These are phyloP conservation scores for Hypanus sabinus DNA, from an alignment of 2,113 vertebrate genomes.

Conservation along the genomic window DNA sequence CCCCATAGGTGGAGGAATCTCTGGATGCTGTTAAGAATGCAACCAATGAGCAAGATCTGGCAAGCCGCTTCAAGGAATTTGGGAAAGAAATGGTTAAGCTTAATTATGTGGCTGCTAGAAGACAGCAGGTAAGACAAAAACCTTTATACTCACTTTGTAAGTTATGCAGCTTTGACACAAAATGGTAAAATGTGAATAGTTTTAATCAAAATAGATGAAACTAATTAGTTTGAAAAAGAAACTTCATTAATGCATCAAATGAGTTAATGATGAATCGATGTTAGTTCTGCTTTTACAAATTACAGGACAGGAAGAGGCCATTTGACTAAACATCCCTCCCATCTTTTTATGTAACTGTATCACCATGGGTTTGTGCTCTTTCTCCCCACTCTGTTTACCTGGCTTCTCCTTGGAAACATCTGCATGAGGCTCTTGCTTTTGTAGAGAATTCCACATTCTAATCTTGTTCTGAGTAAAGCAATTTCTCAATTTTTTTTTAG, in stretches of 20 bases:
- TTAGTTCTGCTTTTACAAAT: background rate
- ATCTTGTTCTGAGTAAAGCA: background rate
- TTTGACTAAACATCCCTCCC: background rate
- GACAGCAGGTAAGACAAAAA: conserved; percentile 75
- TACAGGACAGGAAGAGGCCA: background rate
- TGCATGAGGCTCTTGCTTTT: background rate
- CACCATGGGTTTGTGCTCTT: background rate
- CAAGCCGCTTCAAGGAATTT: conserved; percentile 95
- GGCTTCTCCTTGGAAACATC: background rate
- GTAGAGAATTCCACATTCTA: background rate
- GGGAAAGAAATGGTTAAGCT: conserved; percentile 99
- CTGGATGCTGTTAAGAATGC: conserved; percentile 92
- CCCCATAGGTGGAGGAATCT: conserved; percentile 84
- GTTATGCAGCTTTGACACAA: background rate
- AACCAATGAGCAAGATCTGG: conserved; percentile 91
- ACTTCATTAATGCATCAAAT: background rate
- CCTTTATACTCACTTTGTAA: background rate
- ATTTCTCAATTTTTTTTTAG: too few species aligned
- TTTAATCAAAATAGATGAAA: background rate
- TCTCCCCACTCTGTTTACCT: background rate
- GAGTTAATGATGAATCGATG: background rate
- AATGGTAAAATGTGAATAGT: background rate
- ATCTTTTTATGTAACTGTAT: background rate
- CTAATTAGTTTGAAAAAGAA: background rate
- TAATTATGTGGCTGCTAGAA: conserved; percentile 89